Conservation (phyloP, 1,140 invertebrate genomes). For the Brachionus sp. region DNA sequence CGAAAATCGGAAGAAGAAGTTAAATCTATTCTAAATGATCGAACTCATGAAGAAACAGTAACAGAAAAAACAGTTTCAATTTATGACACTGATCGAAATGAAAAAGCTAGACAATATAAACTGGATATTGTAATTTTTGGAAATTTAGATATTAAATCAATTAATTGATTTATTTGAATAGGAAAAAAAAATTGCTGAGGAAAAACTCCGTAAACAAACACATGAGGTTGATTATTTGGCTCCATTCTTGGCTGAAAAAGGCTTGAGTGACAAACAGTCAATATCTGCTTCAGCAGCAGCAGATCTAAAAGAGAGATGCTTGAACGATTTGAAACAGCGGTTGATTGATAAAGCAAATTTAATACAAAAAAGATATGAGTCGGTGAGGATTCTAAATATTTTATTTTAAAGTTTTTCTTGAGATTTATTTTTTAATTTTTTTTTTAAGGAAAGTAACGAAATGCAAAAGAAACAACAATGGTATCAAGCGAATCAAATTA, state of each 20-base stretch:
- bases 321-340: constrained; percentile 58
- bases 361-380: constrained; percentile 60
- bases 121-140: constrained; percentile 53
- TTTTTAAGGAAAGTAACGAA: constrained; percentile 55
- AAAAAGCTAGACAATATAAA: constrained; percentile 59
- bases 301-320: constrained; percentile 57
- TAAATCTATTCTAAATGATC: constrained; percentile 38
- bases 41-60: constrained; percentile 55
- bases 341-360: constrained; percentile 60
- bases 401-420: not conserved
- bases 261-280: constrained; percentile 49
- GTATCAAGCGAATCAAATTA: constrained; percentile 60
- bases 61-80: constrained; percentile 57
- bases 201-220: constrained; percentile 57
- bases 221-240: constrained; percentile 60
- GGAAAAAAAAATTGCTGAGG: constrained; percentile 55
- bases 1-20: constrained; percentile 58
- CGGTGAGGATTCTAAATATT: constrained; percentile 49
- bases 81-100: constrained; percentile 59
- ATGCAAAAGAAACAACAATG: constrained; percentile 59
- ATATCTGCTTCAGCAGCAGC: constrained; percentile 52
- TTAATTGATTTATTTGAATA: constrained; percentile 46
- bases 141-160: not conserved
- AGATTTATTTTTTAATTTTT: not conserved
- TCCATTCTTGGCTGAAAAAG: constrained; percentile 58